A percentile compares a stretch with the other conserved stretches of the same genome.
phyloP scores from a whole-genome alignment of 2,888 invertebrate genomes.

The Ommatoiulus sabulosus region DNA sequence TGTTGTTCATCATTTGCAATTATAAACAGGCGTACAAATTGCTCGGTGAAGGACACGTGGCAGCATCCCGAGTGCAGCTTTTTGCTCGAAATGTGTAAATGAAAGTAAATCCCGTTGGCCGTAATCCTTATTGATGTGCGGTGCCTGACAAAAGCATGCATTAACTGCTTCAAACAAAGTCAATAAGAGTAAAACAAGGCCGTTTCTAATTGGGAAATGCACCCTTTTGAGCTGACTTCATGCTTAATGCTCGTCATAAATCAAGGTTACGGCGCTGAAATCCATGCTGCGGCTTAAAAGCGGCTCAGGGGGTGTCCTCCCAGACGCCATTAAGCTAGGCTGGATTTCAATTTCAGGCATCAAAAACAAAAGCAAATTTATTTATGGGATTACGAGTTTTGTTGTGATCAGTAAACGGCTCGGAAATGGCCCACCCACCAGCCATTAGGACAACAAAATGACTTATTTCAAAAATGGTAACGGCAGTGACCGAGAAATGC shows the following conservation, averaged over 20 bases:
- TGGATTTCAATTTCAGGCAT: slow-evolving; percentile 34
- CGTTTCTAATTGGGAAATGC: slow-evolving; percentile 28
- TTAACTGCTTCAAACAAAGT: slow-evolving; percentile 26
- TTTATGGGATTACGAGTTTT: slow-evolving; percentile 20
- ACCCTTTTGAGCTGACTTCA: slow-evolving; percentile 4
- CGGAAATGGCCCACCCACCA: background rate
- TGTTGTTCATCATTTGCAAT: slow-evolving; percentile 7
- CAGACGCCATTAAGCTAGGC: slow-evolving; percentile 11
- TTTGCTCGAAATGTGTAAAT: slow-evolving; percentile 21
- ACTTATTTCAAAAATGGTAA: too few species aligned
- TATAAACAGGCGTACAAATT: background rate
- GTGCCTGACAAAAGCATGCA: background rate
- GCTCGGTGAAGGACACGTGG: background rate
- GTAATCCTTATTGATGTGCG: slow-evolving; percentile 20
- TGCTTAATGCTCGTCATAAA: background rate
- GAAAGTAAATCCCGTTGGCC: slow-evolving; percentile 28
- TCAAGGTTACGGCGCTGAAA: slow-evolving; percentile 27
- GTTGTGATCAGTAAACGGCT: background rate
- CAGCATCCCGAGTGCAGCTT: background rate
- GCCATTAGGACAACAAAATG: background rate
- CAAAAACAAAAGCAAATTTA: slow-evolving; percentile 34
- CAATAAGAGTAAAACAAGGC: slow-evolving; percentile 28
- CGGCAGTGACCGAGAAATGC: too few species aligned
- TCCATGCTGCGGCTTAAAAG: slow-evolving; percentile 28
- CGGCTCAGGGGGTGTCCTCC: slow-evolving; percentile 21